These are phyloP conservation scores for Nomada ferruginata DNA, from an alignment of 2,888 invertebrate genomes.

Conservation along the genomic window DNA sequence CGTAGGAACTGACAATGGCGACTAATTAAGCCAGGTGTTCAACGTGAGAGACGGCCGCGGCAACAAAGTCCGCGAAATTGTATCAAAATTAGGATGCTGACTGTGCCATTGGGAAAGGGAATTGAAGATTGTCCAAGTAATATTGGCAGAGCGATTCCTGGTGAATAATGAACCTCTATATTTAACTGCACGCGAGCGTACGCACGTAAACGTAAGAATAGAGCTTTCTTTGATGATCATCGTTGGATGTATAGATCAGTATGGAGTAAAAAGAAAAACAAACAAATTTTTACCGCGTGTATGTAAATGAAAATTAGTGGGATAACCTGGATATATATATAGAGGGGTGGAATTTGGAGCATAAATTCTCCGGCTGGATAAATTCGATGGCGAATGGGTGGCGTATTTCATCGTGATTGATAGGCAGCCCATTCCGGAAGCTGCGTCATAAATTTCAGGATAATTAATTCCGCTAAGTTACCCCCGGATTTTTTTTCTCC, in stretches of 20 bases:
- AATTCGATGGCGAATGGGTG: constrained; percentile 20
- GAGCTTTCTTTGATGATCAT: constrained; percentile 36
- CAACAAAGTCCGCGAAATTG: constrained; percentile 55
- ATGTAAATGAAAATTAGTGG: background rate
- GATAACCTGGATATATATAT: background rate
- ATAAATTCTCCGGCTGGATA: constrained; percentile 29
- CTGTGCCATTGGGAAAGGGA: constrained; percentile 44
- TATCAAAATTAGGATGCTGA: constrained; percentile 56
- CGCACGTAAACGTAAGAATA: constrained; percentile 31
- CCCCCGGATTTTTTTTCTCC: background rate
- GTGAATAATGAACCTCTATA: constrained; percentile 55
- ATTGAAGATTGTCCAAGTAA: constrained; percentile 58
- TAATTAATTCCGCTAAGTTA: constrained; percentile 28
- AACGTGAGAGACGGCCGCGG: background rate
- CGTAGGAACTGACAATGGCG: constrained; percentile 18
- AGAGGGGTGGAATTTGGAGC: background rate
- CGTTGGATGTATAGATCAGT: too few relatives aligned
- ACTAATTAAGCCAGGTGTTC: constrained; percentile 22
- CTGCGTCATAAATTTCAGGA: constrained; percentile 32
- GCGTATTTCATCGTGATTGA: constrained; percentile 43
- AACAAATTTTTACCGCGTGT: too few relatives aligned
- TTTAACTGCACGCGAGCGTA: constrained; percentile 36
- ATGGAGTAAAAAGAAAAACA: too few relatives aligned
- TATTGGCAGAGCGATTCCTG: constrained; percentile 51
- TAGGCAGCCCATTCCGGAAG: constrained; percentile 19